Percentiles rank a stretch among this genome's conserved stretches.
Evolutionary conservation across 2,888 invertebrate species (phyloP).

Genomic region (Copidosoma aretas): DNA sequence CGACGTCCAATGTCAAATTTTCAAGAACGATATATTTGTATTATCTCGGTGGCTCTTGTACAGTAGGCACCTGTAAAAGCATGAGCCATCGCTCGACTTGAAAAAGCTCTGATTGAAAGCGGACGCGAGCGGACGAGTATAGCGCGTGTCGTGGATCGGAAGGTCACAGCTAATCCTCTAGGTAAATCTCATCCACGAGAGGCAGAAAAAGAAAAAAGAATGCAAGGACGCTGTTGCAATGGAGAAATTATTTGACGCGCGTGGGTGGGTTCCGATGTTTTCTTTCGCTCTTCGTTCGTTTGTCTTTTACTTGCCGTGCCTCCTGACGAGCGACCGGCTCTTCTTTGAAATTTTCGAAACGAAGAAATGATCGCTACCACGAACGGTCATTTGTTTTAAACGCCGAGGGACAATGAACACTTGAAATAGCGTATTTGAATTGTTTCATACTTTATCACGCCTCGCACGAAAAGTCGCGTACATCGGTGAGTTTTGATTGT

Average conservation of each 20-base stretch:
- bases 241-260: constrained; percentile 9
- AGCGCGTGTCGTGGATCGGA: not conserved
- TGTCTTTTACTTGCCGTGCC: not conserved
- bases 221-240: too few species aligned
- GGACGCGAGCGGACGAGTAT: constrained; percentile 1
- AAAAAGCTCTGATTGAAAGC: constrained; percentile 17
- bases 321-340: not conserved
- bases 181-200: not conserved
- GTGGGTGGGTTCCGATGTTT: not conserved
- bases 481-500: too few species aligned
- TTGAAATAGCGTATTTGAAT: too few species aligned
- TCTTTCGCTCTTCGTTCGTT: not conserved
- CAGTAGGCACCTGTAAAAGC: too few species aligned
- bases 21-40: too few species aligned
- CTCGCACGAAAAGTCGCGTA: too few species aligned
- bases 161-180: not conserved
- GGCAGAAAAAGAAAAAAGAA: not conserved
- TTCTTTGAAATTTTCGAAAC: too few species aligned
- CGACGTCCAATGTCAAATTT: constrained; percentile 5
- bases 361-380: too few species aligned
- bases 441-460: too few species aligned
- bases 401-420: too few species aligned
- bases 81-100: not conserved
- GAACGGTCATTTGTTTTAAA: too few species aligned
- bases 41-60: too few species aligned